Evolutionary conservation across 2,797 vertebrate species (phyloP), one percentile per base, ranked within the genome.

Genomic region (Scyliorhinus canicula): DNA sequence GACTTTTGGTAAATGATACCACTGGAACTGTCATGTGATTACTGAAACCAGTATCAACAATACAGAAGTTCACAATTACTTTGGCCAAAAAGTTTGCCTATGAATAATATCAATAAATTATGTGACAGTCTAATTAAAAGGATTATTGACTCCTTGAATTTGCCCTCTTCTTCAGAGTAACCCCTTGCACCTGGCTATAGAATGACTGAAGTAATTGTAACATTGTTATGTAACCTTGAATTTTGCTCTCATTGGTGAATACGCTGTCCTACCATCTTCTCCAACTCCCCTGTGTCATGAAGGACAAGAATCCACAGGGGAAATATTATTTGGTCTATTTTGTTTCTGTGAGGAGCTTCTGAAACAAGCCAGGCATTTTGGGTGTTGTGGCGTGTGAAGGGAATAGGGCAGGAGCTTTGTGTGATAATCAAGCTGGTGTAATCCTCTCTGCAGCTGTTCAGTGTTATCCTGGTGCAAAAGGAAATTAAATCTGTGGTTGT

Each of bases 401-500:
- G 40, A 93, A 93, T 60, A 67, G 91, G 24, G 40, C 26, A 93
- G 40, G 47, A 28, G 28, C 63, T 71, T 90, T 93, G 67, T 74
- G 93, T 74, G 67, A 74, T 94, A 94, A 94, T 94, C 93, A 74
- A 74, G 31, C 63, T 94, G 47, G 67, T 52, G 47, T 94, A 94
- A 74, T 74, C 67, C 67, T 71, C 67, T 35, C 74, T 12, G 47
- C 93, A 94, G 93, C 93, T 94, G 93, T 55, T 94, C 44, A 94
- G 47, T 52, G 93, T 94, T 94, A 94, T 74, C 93, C 67, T 94
- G 93, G 67, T 52, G 93, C 93, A 94, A 94, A 71, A 94, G 93
- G 93, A 94, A 94, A 94, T 94, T 94, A 94, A 94, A 94, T 94
- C 93, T 94, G 67, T 50, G 93, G 47, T 94, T 52, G 67, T 74